phyloP scores from a whole-genome alignment of 2,113 vertebrate genomes.

The Heteronetta atricapilla region DNA sequence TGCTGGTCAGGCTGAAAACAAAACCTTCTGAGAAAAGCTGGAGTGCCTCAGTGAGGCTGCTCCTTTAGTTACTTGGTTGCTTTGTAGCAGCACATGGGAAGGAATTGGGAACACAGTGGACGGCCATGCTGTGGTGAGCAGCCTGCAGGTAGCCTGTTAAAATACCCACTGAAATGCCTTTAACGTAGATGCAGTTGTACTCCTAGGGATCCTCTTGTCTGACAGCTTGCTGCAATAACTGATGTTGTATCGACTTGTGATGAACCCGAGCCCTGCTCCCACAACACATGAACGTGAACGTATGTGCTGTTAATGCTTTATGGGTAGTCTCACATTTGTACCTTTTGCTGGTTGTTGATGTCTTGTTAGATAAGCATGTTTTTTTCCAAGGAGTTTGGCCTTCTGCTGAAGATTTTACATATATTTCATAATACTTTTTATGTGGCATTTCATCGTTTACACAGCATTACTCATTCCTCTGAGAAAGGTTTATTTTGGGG shows the following conservation, averaged over 20 bases:
- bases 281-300: accelerated
- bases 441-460: background rate
- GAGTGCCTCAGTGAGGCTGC: background rate
- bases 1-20: background rate
- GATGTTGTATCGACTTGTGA: background rate
- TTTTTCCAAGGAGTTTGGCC: background rate
- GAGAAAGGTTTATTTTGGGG: background rate
- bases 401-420: background rate
- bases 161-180: background rate
- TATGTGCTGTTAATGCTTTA: background rate
- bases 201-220: background rate
- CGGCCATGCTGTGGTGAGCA: background rate
- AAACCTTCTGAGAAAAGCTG: background rate
- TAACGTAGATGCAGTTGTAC: background rate
- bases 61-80: accelerated
- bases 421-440: background rate
- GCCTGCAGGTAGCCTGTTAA: background rate
- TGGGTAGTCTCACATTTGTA: background rate
- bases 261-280: too few relatives aligned
- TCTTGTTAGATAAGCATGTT: background rate
- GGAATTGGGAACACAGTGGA: background rate
- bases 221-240: background rate
- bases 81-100: background rate
- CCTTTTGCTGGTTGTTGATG: background rate
- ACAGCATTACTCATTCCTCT: background rate